Evolutionary conservation across 92 coral and sea anemone species (phyloP).

Genomic region (Ricordea florida): DNA sequence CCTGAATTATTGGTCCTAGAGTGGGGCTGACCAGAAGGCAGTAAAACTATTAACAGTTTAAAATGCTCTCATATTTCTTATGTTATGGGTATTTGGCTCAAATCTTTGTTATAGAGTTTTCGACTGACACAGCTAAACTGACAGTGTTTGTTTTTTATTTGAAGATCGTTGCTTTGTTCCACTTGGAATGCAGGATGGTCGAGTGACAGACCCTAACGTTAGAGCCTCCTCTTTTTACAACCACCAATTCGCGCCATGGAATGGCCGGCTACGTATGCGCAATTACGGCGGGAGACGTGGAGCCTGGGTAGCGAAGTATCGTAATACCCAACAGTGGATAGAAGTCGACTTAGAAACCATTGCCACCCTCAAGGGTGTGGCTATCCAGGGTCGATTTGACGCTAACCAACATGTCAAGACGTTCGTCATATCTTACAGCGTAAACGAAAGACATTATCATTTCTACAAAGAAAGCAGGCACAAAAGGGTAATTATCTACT

Average conservation of each 20-base stretch:
- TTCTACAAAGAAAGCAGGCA: constrained; percentile 48
- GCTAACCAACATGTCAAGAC: constrained; percentile 54
- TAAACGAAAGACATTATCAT: constrained; percentile 31
- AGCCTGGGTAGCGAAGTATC: constrained; percentile 37
- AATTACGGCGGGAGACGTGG: constrained; percentile 51
- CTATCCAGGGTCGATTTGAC: constrained; percentile 67
- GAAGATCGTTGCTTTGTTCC: constrained; percentile 49
- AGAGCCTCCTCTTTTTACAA: constrained; percentile 66
- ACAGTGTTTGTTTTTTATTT: neutral
- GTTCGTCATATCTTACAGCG: constrained; percentile 38
- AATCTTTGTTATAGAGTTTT: too few relatives aligned
- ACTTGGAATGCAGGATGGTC: constrained; percentile 70
- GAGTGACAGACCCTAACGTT: constrained; percentile 44
- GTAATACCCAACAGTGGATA: constrained; percentile 57
- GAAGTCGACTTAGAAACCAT: constrained; percentile 42
- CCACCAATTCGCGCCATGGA: constrained; percentile 51
- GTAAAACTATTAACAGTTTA: too few relatives aligned
- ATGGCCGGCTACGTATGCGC: constrained; percentile 50
- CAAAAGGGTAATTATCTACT: constrained; percentile 29
- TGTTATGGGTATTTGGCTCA: too few relatives aligned
- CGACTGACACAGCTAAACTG: too few relatives aligned
- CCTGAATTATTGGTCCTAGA: too few relatives aligned
- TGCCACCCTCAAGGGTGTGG: constrained; percentile 53
- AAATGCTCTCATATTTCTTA: too few relatives aligned
- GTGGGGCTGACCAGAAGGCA: too few relatives aligned